Evolutionary conservation across 1,140 invertebrate species (phyloP), one percentile per base, ranked within the genome.

Genomic region (Drosophila nebulosa): DNA sequence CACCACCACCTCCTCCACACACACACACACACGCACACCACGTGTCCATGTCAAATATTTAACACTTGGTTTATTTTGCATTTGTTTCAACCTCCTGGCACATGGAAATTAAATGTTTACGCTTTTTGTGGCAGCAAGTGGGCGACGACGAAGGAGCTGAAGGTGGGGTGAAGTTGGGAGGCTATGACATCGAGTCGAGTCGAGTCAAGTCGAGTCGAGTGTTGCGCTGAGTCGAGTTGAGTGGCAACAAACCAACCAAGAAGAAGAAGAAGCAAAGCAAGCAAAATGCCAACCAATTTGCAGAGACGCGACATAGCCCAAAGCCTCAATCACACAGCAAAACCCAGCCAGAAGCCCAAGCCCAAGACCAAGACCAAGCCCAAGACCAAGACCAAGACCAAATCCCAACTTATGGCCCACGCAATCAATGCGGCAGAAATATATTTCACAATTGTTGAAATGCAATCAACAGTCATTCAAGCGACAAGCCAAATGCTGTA

Each of bases 71-170:
- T 84, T 84, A 79, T 69, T 84, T 76, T 84, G 65, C 79, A 69
- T 62, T 85, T 79, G 72, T 52, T 69, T 64, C 70, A 55, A 52
- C 63, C 63, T 58, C 66, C 52, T 74, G 74, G 63, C 74, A 80
- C 68, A 75, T 86, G 83, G 78, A 86, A 86, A 86, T 86, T 88
- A 86, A 86, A 86, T 86, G 83, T 86, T 86, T 86, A 86, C 83
- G 83, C 83, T 80, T 88, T 78, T 88, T 86, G 75, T 86, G 83
- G 70, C 83, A 78, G 78, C 78, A 74, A 85, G 79, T 84, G 79
- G 76, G 79, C 79, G 79, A 64, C 50, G 51, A 39, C 32, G 27
- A 30, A 30, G 27, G 27, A 30, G 27, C 7, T 30, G 27, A 9
- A 9, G 10, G 4, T 30, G 27, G 4, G 27, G 27, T 30, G 7